Evolutionary conservation across 35 echinoderm and acorn worm genomes (phyloP).

Genomic region (Ophioderma brevispina): DNA sequence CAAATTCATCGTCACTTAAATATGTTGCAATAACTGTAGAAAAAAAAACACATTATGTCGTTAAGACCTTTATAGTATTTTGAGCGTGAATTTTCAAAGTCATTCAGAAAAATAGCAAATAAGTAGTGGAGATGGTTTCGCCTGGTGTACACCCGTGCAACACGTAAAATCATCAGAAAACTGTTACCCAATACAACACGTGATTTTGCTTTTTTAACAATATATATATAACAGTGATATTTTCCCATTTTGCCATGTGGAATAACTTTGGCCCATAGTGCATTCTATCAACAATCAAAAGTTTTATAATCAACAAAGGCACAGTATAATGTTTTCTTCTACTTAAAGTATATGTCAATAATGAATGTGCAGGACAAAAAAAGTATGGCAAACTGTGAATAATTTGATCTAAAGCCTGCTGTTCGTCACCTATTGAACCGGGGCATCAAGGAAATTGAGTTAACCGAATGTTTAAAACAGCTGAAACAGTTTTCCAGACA

Average conservation of each 20-base stretch:
- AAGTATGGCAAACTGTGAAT: too few relatives aligned
- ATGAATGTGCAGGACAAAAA: neutral
- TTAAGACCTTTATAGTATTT: neutral
- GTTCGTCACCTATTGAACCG: too few relatives aligned
- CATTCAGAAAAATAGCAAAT: neutral
- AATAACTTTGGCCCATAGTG: neutral
- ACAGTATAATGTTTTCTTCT: neutral
- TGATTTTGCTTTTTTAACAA: slow-evolving; percentile 22
- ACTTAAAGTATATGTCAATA: neutral
- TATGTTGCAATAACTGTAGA: neutral
- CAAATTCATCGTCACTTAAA: slow-evolving; percentile 3
- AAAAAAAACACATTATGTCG: neutral
- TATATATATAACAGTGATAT: neutral
- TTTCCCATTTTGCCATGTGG: neutral
- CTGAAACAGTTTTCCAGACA: too few relatives aligned
- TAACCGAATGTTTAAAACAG: too few relatives aligned
- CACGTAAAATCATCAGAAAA: neutral
- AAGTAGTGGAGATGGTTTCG: slow-evolving; percentile 13
- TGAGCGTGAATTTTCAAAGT: neutral
- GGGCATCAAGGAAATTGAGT: too few relatives aligned
- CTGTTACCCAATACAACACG: neutral
- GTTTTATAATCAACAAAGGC: neutral
- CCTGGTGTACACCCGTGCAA: neutral
- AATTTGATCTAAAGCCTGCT: too few relatives aligned
- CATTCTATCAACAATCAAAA: neutral